These are phyloP conservation scores for Sipha maydis DNA, from an alignment of 2,888 invertebrate species.

Conservation along the genomic window DNA sequence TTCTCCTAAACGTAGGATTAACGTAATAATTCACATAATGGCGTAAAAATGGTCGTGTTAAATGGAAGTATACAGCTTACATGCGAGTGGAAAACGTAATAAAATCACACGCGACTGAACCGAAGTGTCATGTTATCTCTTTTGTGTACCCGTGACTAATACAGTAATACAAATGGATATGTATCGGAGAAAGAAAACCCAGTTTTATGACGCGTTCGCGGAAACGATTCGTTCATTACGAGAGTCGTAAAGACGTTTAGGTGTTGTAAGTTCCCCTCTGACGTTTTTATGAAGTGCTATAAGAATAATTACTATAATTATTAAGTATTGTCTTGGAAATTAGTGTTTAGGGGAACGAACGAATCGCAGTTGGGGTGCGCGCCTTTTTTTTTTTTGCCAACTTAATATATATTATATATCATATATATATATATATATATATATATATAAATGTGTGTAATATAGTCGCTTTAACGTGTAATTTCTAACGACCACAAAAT, in stretches of 20 bases:
- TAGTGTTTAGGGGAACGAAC: background rate
- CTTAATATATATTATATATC: background rate
- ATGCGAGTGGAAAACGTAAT: background rate
- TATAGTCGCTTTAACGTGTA: slow-evolving; percentile 11
- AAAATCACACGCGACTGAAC: background rate
- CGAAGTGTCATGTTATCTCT: background rate
- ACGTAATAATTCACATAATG: background rate
- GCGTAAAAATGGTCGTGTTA: background rate
- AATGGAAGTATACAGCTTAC: background rate
- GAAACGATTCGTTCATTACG: background rate
- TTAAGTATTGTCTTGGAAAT: slow-evolving; percentile 50
- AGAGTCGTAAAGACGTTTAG: slow-evolving; percentile 23
- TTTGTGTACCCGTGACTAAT: background rate
- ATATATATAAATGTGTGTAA: background rate
- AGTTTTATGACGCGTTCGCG: background rate
- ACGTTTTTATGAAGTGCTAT: slow-evolving; percentile 52
- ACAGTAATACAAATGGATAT: background rate
- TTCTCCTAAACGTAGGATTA: background rate
- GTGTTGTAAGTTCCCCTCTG: slow-evolving; percentile 38
- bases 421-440: background rate
- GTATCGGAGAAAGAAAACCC: background rate
- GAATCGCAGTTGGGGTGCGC: slow-evolving; percentile 37
- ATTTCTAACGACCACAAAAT: slow-evolving; percentile 50
- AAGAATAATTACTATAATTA: slow-evolving; percentile 53
- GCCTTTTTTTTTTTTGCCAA: slow-evolving; percentile 36